Evolutionary conservation across 2,113 vertebrate genomes (phyloP), one percentile per base, ranked within the genome.

Genomic region (Sinocyclocheilus grahami): DNA sequence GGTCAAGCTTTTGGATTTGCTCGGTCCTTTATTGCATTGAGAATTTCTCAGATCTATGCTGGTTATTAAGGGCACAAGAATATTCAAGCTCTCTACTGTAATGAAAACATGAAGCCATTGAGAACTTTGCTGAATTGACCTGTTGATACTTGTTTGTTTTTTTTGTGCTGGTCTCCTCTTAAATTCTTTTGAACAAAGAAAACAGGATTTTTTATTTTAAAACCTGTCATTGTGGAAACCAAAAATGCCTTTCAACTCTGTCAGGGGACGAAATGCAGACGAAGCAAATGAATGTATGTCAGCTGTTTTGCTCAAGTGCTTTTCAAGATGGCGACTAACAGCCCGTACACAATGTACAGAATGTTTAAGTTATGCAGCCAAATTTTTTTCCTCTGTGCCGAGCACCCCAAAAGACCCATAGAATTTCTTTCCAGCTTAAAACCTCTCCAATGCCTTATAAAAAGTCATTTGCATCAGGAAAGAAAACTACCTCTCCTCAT

Each of bases 71-170:
- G 51, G 48, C 81, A 86, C 62, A 85, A 78, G 11, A 55, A 42
- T 37, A n/a, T 53, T 63, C 9, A 22, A 55, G 62, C 62, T 74
- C n/a, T 58, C 46, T 55, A 58, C 42, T 85, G 46, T 76, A 82
- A 12, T 83, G 24, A 48, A 13, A 72, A 55, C 62, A 85, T 9
- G 12, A 88, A 84, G 87, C 87, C 89, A 87, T 88, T 83, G 60
- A 79, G 16, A 79, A 42, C 60, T 69, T 22, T 65, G 78, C 48
- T 74, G 9, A 53, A 60, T 16, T 30, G 16, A 58, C 27, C 30
- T 46, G 33, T 79, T 62, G 24, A 51, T 39, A 33, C 18, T 58
- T 74, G n/a, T 75, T 16, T 13, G 2, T 55, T 51, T 39, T 33
- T 9, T 55, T 10, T 65, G 55, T 33, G 75, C 81, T 78, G 72